A percentile compares a stretch with the other conserved stretches of the same genome.
phyloP scores from a whole-genome alignment of 2,797 vertebrate genomes.

The Taeniopygia guttata region DNA sequence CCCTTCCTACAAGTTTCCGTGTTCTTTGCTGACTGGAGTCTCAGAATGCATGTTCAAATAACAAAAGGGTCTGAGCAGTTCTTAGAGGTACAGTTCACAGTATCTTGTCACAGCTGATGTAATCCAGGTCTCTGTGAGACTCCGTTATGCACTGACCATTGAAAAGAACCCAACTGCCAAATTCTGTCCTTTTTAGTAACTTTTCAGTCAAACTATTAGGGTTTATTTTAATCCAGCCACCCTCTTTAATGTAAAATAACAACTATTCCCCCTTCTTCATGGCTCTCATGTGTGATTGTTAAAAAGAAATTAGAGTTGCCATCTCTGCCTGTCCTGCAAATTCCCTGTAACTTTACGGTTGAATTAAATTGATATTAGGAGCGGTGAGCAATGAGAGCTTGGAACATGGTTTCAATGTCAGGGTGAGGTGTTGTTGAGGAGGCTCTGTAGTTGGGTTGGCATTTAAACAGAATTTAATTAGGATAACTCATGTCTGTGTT shows the following conservation, averaged over 20 bases:
- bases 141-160: not conserved
- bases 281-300: not conserved
- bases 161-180: not conserved
- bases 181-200: not conserved
- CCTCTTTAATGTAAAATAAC: not conserved
- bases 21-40: not conserved
- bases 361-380: not conserved
- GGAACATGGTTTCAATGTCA: not conserved
- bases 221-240: not conserved
- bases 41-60: not conserved
- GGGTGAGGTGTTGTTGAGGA: not conserved
- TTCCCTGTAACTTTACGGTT: not conserved
- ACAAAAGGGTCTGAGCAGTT: not conserved
- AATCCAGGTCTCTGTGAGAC: not conserved
- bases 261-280: not conserved
- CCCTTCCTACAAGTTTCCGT: not conserved
- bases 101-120: not conserved
- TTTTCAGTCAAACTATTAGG: not conserved
- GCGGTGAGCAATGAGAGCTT: not conserved
- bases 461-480: not conserved
- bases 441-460: not conserved
- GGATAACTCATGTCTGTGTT: not conserved
- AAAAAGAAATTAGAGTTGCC: not conserved
- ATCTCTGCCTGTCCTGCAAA: not conserved
- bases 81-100: not conserved